Base-by-base conservation (phyloP, 2,888 invertebrate genomes). In the Andrena bicolor region DNA sequence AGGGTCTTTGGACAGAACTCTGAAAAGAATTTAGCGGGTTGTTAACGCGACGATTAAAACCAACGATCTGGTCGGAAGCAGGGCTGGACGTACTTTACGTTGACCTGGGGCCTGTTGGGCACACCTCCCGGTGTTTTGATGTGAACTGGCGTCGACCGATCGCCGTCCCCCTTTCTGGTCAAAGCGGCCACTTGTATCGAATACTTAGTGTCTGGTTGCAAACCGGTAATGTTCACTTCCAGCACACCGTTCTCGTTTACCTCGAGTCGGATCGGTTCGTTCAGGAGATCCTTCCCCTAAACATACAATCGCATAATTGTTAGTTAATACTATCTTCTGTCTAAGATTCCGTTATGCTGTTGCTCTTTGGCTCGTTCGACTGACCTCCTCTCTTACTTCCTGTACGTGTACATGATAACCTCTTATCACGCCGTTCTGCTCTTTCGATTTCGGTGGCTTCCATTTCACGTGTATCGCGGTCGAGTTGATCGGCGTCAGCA, bases 331-430 rank as follows among this genome's bases (percentile, higher is more conserved):
- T 23, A 23, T 1, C 23, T 23, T 23, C 23, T 23, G 1, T 23
- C 26, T 5, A 4, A 41, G 5, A 41, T 41, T 5, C 4, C 16
- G 6, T 13, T 13, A 26, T 10, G 26, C 4, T 10, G 6, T 2
- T 7, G n/a, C 16, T 8, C 16, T 72, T 20, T 2, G 2, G 61
- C 35, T 23, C 32, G 6, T 49, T 16, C 73, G 81, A 84, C 93
- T 92, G 93, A 97, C 98, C 96, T 97, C 97, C 93, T 97, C 97
- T 92, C 97, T 96, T 64, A 97, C 96, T 95, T 98, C 98, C 94
- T 98, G 98, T 1, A 98, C 97, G 93, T 99, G 98, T 76, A 99
- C 98, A 94, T 99, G 99, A 94, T 99, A 99, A 32, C 99, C 99
- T 81, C 99, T 96, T 88, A 99, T 99, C 87, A 99, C 97, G 64